phyloP scores from a whole-genome alignment of 2,113 vertebrate species.

The Cyprinodon variegatus region DNA sequence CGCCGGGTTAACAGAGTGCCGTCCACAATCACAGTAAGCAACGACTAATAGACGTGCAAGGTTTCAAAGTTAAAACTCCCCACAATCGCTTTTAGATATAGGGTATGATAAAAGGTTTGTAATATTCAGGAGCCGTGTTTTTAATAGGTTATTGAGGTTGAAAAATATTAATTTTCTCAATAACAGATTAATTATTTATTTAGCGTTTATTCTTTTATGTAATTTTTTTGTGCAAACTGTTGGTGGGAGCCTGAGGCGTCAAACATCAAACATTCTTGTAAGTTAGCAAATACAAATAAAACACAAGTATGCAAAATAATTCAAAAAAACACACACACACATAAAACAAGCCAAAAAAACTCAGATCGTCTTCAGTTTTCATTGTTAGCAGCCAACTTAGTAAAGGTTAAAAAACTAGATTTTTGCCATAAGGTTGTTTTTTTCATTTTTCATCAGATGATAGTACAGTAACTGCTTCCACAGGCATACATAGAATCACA shows the following conservation, averaged over 20 bases:
- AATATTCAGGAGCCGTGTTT: not conserved
- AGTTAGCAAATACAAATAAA: not conserved
- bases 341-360: not conserved
- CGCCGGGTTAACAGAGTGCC: constrained; percentile 57
- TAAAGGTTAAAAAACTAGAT: not conserved
- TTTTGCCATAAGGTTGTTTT: not conserved
- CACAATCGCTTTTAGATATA: not conserved
- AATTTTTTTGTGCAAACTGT: not conserved
- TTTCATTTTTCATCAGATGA: not conserved
- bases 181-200: not conserved
- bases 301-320: not conserved
- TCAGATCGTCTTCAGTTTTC: not conserved
- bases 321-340: not conserved
- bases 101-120: constrained; percentile 1
- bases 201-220: not conserved
- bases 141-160: not conserved
- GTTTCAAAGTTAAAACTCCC: constrained; percentile 36
- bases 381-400: not conserved
- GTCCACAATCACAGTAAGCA: constrained; percentile 9
- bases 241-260: not conserved
- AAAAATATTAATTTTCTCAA: not conserved
- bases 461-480: not conserved
- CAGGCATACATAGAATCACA: not conserved
- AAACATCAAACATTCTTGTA: not conserved
- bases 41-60: constrained; percentile 19